Conservation (phyloP, 1,140 invertebrate species). For the Drosophila nikananu region DNA sequence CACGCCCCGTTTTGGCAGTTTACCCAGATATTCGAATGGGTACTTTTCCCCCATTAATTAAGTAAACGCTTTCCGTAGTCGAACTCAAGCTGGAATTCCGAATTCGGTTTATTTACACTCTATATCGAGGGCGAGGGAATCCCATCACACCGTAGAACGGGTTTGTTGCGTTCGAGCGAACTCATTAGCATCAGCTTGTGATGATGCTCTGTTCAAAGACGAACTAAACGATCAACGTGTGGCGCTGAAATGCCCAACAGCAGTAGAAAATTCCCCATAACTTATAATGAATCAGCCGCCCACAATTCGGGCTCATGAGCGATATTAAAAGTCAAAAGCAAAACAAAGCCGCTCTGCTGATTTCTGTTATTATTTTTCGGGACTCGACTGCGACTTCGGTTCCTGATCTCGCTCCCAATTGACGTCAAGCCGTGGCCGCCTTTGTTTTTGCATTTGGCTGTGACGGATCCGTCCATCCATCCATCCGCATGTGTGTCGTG, state of each 20-base stretch:
- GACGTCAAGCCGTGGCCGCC: slow-evolving; percentile 59
- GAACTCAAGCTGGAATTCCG: slow-evolving; percentile 37
- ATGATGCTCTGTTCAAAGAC: slow-evolving; percentile 7
- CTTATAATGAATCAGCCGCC: slow-evolving; percentile 53
- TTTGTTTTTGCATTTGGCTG: slow-evolving; percentile 57
- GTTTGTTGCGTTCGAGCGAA: slow-evolving; percentile 53
- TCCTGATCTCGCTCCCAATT: slow-evolving; percentile 57
- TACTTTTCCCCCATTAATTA: slow-evolving; percentile 78
- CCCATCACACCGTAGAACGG: slow-evolving; percentile 38
- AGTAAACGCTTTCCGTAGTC: slow-evolving; percentile 58
- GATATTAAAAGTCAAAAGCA: slow-evolving; percentile 26
- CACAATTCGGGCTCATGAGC: slow-evolving; percentile 40
- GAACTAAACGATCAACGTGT: slow-evolving; percentile 16
- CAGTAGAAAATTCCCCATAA: slow-evolving; percentile 42
- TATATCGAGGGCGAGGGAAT: slow-evolving; percentile 52
- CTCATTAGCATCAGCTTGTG: slow-evolving; percentile 65
- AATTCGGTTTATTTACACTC: slow-evolving; percentile 41
- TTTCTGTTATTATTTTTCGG: slow-evolving; percentile 27
- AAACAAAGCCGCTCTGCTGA: slow-evolving; percentile 34
- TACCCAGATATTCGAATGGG: slow-evolving; percentile 45
- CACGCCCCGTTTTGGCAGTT: slow-evolving; percentile 54
- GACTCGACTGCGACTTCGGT: slow-evolving; percentile 21
- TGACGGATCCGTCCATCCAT: slow-evolving; percentile 32
- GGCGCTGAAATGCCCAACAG: slow-evolving; percentile 32
- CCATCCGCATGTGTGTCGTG: slow-evolving; percentile 54